Conservation (phyloP, 2,797 vertebrate genomes). For the Bradypodion ventrale region DNA sequence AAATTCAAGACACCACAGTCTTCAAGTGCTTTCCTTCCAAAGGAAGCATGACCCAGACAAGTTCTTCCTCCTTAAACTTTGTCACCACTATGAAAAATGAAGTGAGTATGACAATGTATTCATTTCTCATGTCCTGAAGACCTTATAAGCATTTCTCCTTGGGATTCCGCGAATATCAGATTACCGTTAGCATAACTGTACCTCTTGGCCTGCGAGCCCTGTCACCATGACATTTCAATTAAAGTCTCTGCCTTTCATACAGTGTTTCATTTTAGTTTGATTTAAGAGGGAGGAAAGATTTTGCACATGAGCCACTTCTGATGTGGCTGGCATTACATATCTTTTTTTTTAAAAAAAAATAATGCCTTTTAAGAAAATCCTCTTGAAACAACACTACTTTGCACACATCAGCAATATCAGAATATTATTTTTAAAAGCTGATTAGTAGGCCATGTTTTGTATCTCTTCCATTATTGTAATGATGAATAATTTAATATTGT, state of each 20-base stretch:
- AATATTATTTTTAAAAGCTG: background rate
- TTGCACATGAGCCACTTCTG: background rate
- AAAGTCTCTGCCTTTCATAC: background rate
- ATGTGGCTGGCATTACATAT: background rate
- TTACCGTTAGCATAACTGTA: background rate
- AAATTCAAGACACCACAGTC: background rate
- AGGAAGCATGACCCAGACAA: background rate
- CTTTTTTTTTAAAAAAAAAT: background rate
- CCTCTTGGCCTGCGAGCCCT: background rate
- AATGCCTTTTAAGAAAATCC: background rate
- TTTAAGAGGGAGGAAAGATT: background rate
- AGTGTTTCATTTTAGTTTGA: background rate
- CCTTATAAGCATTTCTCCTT: background rate
- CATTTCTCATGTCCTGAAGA: background rate
- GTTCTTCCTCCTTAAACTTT: background rate
- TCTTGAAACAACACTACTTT: background rate
- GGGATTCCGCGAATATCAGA: background rate
- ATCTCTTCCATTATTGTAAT: slow-evolving; percentile 26
- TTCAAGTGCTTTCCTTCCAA: background rate
- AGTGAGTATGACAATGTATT: background rate
- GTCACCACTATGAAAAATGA: background rate
- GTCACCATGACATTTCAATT: background rate
- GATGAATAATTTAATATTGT: slow-evolving; percentile 1
- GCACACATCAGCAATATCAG: slow-evolving; percentile 4
- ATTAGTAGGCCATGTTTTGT: slow-evolving; percentile 15